Evolutionary conservation across 2,888 invertebrate genomes (phyloP).

Genomic region (Biston betularia): DNA sequence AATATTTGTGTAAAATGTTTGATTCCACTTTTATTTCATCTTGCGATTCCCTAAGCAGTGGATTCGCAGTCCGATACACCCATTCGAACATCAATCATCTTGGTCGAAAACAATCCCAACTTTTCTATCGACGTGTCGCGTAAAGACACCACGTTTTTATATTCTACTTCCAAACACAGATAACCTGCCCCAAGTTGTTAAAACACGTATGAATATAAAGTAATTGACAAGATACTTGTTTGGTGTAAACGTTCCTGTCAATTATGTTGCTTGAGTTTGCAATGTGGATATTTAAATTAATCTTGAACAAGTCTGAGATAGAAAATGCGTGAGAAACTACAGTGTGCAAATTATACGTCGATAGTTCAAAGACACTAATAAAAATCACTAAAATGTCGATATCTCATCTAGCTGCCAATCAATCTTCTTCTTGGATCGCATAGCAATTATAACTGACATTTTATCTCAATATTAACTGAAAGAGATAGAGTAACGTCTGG

Average conservation of each 20-base stretch:
- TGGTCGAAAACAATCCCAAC: constrained; percentile 1
- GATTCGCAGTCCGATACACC: too few relatives aligned
- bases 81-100: too few relatives aligned
- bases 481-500: too few relatives aligned
- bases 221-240: constrained; percentile 27
- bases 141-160: too few relatives aligned
- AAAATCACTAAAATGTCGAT: constrained; percentile 3
- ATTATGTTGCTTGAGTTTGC: constrained; percentile 20
- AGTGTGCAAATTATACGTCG: constrained; percentile 24
- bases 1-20: too few relatives aligned
- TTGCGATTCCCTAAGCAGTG: too few relatives aligned
- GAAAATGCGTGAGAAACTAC: background rate
- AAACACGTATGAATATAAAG: constrained; percentile 24
- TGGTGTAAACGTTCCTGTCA: constrained; percentile 24
- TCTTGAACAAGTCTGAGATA: background rate
- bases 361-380: background rate
- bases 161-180: background rate
- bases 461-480: background rate
- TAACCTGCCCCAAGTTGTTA: constrained; percentile 14
- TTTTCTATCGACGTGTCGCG: constrained; percentile 2
- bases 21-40: too few relatives aligned
- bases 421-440: background rate
- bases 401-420: background rate
- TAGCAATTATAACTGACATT: background rate
- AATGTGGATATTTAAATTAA: constrained; percentile 11